Base-by-base conservation (phyloP, 2,113 vertebrate genomes). In the Sphyrna mokarran region DNA sequence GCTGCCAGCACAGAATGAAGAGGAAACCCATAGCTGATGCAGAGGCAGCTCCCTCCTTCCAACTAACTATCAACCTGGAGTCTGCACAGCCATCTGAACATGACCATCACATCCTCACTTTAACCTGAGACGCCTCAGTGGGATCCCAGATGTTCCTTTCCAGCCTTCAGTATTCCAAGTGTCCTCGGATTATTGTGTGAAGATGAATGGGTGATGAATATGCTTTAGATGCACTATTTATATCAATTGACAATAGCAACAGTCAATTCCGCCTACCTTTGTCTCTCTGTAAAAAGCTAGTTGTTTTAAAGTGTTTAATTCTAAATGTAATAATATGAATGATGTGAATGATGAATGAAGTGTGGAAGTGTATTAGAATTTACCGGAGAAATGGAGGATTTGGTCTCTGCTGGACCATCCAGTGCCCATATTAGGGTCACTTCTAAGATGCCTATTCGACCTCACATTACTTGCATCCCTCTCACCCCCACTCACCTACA, bases 1-100 rank as follows among this genome's bases (percentile, higher is more conserved):
- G 48, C 14, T 97, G 37, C n/a, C 63, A 70, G 9, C 66, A 0
- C 68, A 70, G 66, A 9, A 40, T 96, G 97, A 94, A 96, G 26
- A 83, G 96, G 97, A 2, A 96, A 40, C 22, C 9, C 66, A 40
- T 4, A 70, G 66, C 93, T 94, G 68, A 94, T 40, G 66, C 37
- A 13, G 23, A 40, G 68, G 33, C n/a, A 40, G 58, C 63, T 63
- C 63, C 63, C 63, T 63, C 63, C 63, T 63, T 63, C 63, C 63
- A 63, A 13, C 63, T 63, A 14, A 14, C 89, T 9, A n/a, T 68
- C 14, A 37, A 14, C 61, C 63, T 61, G 22, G 0, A 20, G 66
- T 63, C 40, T 29, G 0, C 40, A 3, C 40, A 18, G 54, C 18
- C 29, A 0, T 37, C n/a, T 63, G 23, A 91, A 63, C 89, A 20